Percentiles rank a stretch among this genome's conserved stretches.
These are phyloP conservation scores for Bos indicus DNA, from an alignment of 2,113 vertebrate species.

Conservation along the genomic window DNA sequence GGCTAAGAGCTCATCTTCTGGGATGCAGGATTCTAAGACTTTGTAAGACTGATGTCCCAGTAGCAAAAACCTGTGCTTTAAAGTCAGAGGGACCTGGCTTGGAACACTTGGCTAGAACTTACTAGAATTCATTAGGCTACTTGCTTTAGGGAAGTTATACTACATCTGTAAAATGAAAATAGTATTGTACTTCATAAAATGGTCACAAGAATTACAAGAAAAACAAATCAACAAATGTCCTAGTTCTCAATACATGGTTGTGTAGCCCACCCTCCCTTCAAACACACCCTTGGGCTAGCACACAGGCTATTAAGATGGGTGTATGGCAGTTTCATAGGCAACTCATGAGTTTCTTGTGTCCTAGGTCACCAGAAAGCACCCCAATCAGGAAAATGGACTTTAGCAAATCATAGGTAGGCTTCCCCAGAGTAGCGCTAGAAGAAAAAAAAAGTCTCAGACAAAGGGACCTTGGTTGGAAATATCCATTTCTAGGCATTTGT, in stretches of 20 bases:
- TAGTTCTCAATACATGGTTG: background rate
- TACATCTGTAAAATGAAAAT: background rate
- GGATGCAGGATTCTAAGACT: background rate
- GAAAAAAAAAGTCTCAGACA: background rate
- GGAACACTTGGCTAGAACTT: background rate
- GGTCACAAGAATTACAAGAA: background rate
- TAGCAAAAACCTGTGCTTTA: background rate
- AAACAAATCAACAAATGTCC: background rate
- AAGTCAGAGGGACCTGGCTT: background rate
- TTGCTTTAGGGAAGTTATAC: background rate
- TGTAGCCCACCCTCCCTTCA: background rate
- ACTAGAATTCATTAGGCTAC: background rate
- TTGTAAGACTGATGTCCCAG: background rate
- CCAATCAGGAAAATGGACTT: background rate
- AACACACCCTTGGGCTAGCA: background rate
- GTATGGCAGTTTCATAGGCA: background rate
- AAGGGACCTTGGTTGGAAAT: background rate
- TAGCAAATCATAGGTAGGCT: background rate
- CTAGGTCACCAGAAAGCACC: background rate
- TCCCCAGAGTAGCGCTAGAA: background rate
- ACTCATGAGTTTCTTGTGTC: background rate
- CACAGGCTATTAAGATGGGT: background rate
- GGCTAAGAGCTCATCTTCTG: background rate
- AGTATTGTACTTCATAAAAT: background rate
- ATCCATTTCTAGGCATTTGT: slow-evolving; percentile 58